Evolutionary conservation across 2,888 invertebrate genomes (phyloP), one percentile per base, ranked within the genome.

Genomic region (Furcula furcula): DNA sequence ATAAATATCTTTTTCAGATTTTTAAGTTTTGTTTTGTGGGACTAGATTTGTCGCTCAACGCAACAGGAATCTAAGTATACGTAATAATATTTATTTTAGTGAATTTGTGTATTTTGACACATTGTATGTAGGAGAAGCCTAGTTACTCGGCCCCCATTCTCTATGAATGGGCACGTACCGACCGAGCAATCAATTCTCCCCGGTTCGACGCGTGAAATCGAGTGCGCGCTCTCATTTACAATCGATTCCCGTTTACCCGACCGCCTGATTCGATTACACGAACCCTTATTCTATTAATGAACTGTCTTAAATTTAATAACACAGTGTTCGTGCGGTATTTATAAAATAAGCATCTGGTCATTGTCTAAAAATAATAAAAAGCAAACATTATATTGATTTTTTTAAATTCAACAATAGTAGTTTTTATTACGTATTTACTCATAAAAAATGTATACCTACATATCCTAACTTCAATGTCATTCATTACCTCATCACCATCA

Each of bases 141-240:
- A 53, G 56, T 61, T 62, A 65, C 51, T 50, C 44, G 48, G 56
- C 59, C 61, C 57, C 62, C 49, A 47, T 50, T 52, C 61, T 55
- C 62, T 56, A 53, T 64, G 68, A 76, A 74, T 73, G 61, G 64
- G 63, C 76, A 66, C 63, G 70, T 64, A 65, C 57, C 52, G 42
- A 54, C 53, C 57, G 59, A 54, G 54, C 65, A 80, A 86, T 85
- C 83, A 79, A 86, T 87, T 85, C 64, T 64, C 71, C 68, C 54
- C 82, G 80, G 66, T 67, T 56, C 65, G 56, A 60, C 70, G 83
- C 84, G 82, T 88, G 83, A 86, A 88, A 87, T 87, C 81, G 76
- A 72, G 63, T 68, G 69, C 73, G 69, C 73, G 71, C 66, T 70
- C 76, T 67, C 66, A 65, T 72, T 72, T 60, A 65, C 58, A 74